Percentiles rank a stretch among this genome's conserved stretches.
These are phyloP conservation scores for Borostomias antarcticus DNA, from an alignment of 2,797 vertebrate genomes.

Conservation along the genomic window DNA sequence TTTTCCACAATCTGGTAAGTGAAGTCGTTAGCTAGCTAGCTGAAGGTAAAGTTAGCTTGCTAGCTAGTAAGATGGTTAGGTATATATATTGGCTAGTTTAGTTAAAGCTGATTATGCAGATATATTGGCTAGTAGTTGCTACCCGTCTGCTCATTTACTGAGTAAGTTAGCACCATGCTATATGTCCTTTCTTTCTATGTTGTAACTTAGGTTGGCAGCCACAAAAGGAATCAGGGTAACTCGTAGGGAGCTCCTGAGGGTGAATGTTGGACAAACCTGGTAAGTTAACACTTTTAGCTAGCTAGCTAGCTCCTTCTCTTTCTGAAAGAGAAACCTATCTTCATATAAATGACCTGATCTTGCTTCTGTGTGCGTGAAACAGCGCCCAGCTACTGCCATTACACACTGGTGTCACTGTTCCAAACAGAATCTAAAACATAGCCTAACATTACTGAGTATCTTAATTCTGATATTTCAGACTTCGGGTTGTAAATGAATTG, in stretches of 20 bases:
- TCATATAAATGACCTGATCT: too few species aligned
- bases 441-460: too few species aligned
- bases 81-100: background rate
- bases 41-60: too few species aligned
- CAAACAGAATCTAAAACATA: too few species aligned
- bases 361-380: too few species aligned
- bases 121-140: background rate
- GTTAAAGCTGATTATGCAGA: background rate
- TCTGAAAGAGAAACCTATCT: background rate
- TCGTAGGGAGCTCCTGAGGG: constrained; percentile 82
- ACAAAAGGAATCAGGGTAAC: constrained; percentile 77
- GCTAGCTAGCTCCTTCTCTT: background rate
- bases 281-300: constrained; percentile 40
- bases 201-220: constrained; percentile 84
- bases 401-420: too few species aligned
- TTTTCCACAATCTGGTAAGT: constrained; percentile 87
- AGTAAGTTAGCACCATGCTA: background rate
- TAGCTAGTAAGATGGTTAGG: background rate
- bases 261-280: constrained; percentile 82
- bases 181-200: constrained; percentile 23
- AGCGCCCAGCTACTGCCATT: too few species aligned
- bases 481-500: too few species aligned
- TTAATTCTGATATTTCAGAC: too few species aligned
- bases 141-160: too few species aligned
- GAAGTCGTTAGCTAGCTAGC: background rate